phyloP scores from a whole-genome alignment of 2,888 invertebrate species.

The Eurytoma californica region DNA sequence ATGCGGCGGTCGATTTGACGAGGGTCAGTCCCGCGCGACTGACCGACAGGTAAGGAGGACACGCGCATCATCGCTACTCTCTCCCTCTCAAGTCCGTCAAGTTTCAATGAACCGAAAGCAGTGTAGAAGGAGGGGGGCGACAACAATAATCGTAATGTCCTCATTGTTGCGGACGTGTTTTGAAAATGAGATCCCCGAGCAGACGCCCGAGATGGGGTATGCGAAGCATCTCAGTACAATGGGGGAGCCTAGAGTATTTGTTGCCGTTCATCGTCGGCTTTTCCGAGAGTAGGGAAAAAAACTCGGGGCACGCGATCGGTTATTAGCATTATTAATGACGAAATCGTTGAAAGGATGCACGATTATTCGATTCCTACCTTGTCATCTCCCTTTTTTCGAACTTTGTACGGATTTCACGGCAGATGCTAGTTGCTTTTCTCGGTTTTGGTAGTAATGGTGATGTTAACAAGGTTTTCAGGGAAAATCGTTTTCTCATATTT shows the following conservation, averaged over 20 bases:
- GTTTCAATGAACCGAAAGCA: constrained; percentile 2
- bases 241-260: constrained; percentile 70
- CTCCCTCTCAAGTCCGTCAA: constrained; percentile 14
- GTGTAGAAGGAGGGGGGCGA: constrained; percentile 55
- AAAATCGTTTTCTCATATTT: background rate
- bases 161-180: constrained; percentile 75
- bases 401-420: background rate
- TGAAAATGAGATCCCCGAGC: constrained; percentile 67
- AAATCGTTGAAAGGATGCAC: background rate
- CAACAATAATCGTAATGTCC: constrained; percentile 71
- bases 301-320: constrained; percentile 57
- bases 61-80: constrained; percentile 17
- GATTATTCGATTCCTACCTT: constrained; percentile 43
- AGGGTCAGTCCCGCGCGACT: constrained; percentile 68
- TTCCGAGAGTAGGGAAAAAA: constrained; percentile 23
- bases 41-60: constrained; percentile 67
- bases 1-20: constrained; percentile 69
- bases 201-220: background rate
- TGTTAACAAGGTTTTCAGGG: background rate
- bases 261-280: constrained; percentile 70
- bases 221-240: constrained; percentile 54
- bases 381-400: background rate
- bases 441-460: background rate
- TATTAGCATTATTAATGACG: constrained; percentile 73
- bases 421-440: constrained; percentile 21